These are phyloP conservation scores for Neopipo cinnamomea DNA, from an alignment of 2,113 vertebrate species.

Conservation along the genomic window DNA sequence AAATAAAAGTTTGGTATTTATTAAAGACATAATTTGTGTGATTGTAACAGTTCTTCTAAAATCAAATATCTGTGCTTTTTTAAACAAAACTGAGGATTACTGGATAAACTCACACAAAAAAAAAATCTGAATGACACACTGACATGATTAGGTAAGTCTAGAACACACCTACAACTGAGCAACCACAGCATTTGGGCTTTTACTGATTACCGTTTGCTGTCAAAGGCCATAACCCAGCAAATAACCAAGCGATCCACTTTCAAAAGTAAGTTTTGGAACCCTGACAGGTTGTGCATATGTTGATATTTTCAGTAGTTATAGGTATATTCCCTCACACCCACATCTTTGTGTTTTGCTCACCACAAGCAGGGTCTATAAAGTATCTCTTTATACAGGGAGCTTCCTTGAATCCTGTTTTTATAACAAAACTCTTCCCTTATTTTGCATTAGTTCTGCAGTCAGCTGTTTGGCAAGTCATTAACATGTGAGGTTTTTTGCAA, in stretches of 20 bases:
- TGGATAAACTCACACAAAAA: not conserved
- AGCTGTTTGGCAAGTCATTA: not conserved
- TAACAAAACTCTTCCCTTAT: not conserved
- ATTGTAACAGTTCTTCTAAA: not conserved
- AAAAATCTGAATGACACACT: not conserved
- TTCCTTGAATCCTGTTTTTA: not conserved
- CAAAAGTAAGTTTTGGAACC: not conserved
- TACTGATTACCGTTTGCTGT: not conserved
- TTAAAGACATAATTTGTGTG: not conserved
- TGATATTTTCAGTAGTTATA: not conserved
- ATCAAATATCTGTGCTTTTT: not conserved
- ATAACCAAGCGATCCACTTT: not conserved
- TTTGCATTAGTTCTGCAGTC: not conserved
- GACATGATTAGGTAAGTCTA: not conserved
- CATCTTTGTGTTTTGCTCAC: not conserved
- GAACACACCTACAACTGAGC: not conserved
- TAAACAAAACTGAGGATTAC: not conserved
- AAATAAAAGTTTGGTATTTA: not conserved
- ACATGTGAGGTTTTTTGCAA: not conserved
- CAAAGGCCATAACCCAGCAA: not conserved
- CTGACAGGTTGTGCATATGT: not conserved
- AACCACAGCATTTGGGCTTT: not conserved
- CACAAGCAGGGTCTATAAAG: not conserved
- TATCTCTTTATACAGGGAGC: not conserved
- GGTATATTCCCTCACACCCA: rapidly evolving